These are phyloP conservation scores for Cladopsammia gracilis DNA, from an alignment of 64 coral and sea anemone genomes.

Conservation along the genomic window DNA sequence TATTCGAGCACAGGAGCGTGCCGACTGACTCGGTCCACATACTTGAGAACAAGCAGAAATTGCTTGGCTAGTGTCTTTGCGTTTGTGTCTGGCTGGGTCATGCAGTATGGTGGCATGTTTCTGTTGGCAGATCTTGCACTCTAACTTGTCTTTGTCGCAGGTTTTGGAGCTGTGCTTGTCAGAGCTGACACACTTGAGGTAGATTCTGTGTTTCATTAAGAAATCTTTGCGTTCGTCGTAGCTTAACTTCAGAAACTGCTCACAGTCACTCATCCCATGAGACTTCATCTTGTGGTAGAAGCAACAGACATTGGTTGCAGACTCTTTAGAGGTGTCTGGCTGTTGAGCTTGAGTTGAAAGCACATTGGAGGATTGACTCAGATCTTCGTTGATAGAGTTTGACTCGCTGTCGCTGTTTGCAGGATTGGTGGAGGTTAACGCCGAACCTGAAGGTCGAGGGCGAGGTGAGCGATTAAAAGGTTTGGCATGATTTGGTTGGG, in stretches of 20 bases:
- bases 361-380: neutral
- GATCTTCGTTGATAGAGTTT: conserved; percentile 21
- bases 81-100: conserved; percentile 22
- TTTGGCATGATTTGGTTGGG: neutral
- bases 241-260: conserved; percentile 49
- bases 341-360: conserved; percentile 28
- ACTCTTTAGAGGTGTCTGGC: neutral
- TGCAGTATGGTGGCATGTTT: conserved; percentile 74
- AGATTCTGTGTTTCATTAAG: conserved; percentile 49
- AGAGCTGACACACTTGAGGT: conserved; percentile 61
- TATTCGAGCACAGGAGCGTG: conserved; percentile 24
- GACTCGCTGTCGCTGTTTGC: neutral
- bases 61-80: neutral
- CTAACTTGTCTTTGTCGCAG: conserved; percentile 47
- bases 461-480: neutral
- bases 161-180: conserved; percentile 49
- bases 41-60: conserved; percentile 58
- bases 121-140: conserved; percentile 49
- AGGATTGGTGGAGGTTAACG: conserved; percentile 20
- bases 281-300: conserved; percentile 73
- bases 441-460: neutral
- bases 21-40: conserved; percentile 29
- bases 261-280: conserved; percentile 65
- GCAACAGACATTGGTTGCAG: conserved; percentile 19
- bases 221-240: conserved; percentile 70